phyloP scores from a whole-genome alignment of 2,113 vertebrate species.

The Microcebus murinus region DNA sequence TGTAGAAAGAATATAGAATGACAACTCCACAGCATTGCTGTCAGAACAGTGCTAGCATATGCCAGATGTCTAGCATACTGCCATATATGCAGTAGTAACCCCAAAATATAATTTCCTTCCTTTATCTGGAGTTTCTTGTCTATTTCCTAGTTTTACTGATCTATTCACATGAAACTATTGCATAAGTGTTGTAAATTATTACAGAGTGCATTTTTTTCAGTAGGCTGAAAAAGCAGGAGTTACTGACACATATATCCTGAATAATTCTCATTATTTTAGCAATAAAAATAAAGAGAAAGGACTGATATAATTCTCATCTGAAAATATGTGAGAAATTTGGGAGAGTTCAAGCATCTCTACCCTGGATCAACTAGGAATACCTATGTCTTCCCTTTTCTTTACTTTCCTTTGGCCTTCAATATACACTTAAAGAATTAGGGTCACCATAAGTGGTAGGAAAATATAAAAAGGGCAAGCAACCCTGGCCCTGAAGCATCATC shows the following conservation, averaged over 20 bases:
- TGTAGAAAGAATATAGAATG: background rate
- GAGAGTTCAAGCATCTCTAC: background rate
- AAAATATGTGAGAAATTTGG: background rate
- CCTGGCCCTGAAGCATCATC: background rate
- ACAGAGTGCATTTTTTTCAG: background rate
- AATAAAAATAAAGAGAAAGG: background rate
- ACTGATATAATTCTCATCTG: background rate
- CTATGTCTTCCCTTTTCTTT: background rate
- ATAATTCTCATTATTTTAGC: background rate
- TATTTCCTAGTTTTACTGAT: conserved; percentile 21
- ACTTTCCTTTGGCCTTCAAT: background rate
- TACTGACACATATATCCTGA: background rate
- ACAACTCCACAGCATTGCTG: background rate
- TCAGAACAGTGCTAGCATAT: background rate
- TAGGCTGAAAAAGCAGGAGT: background rate
- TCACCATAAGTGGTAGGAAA: background rate
- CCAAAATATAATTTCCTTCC: background rate
- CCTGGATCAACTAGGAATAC: background rate
- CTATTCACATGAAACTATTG: background rate
- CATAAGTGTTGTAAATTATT: background rate
- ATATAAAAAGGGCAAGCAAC: background rate
- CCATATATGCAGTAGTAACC: background rate
- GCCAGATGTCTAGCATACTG: background rate
- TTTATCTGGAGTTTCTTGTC: background rate
- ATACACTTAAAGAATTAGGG: background rate